Percentiles rank a stretch among this genome's conserved stretches.
Evolutionary conservation across 2,888 invertebrate species (phyloP).

Genomic region (Vanessa cardui): DNA sequence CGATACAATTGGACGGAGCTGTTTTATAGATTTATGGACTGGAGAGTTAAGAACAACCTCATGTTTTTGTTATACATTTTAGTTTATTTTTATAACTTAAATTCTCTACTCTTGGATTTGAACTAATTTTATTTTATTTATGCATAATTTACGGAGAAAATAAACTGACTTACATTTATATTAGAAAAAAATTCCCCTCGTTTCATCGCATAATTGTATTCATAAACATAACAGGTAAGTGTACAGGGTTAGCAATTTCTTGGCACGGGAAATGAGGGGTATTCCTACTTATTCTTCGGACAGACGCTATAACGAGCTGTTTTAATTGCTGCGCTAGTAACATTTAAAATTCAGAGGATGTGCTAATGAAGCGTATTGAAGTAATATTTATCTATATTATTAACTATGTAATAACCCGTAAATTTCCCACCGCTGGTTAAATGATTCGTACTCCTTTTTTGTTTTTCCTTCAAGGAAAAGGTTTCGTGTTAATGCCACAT

Average conservation of each 20-base stretch:
- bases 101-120: too few species aligned
- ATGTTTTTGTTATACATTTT: too few species aligned
- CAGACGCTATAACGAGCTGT: slow-evolving; percentile 44
- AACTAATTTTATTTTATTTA: too few species aligned
- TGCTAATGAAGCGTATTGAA: slow-evolving; percentile 29
- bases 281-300: slow-evolving; percentile 43
- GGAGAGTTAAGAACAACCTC: too few species aligned
- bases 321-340: slow-evolving; percentile 40
- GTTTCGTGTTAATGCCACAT: too few species aligned
- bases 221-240: slow-evolving; percentile 27
- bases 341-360: slow-evolving; percentile 30
- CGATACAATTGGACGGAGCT: too few species aligned
- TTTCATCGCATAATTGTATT: slow-evolving; percentile 9
- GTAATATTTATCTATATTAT: slow-evolving; percentile 11
- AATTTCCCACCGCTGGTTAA: too few species aligned
- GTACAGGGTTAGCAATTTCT: slow-evolving; percentile 30
- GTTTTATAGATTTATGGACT: too few species aligned
- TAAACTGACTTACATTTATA: not conserved
- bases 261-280: slow-evolving; percentile 39
- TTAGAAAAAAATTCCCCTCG: slow-evolving; percentile 2
- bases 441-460: too few species aligned
- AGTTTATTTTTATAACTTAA: too few species aligned
- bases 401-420: too few species aligned
- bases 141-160: not conserved
- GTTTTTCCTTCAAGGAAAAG: too few species aligned